Base-by-base conservation (phyloP, 2,888 invertebrate genomes). In the Leptinotarsa haldemani region DNA sequence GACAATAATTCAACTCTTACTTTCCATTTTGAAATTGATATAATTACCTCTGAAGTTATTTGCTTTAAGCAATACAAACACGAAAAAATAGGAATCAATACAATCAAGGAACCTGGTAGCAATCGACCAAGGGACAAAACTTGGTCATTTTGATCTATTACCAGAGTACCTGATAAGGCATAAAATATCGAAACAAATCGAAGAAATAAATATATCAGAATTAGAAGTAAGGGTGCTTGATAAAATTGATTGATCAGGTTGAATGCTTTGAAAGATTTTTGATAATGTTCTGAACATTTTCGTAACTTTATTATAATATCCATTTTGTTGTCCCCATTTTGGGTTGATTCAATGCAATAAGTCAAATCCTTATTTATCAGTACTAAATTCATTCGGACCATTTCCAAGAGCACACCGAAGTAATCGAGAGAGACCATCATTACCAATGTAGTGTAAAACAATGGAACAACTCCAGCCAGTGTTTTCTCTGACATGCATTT, bases 311-410 rank as follows among this genome's bases (percentile, higher is more conserved):
- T 50, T 50, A n/a, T 16, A 50, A 50, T 9, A 40, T 40, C 1
- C 12, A 40, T 40, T 9, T 40, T 40, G 40, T 40, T 40, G 9
- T 40, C 7, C 40, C n/a, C 50, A 50, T 50, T 50, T 15, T 3
- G 16, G 15, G 15, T 50, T 50, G 50, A 50, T 50, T 50, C 50
- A 50, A 50, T 16, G n/a, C 50, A 50, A 50, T 50, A 5, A 16
- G 16, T 50, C 50, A 50, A n/a, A 50, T 50, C 50, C n/a, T 50
- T 16, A 50, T 50, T n/a, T 16, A 50, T n/a, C 16, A 50, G 50
- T 50, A 50, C n/a, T n/a, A 50, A 50, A 50, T 50, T 50, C n/a
- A 50, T 50, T 50, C 50, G 16, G 16, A 50, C 50, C 50, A 50
- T 50, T 50, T 50, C 50, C n/a, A 50, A 4, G 0, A 56, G 15